A percentile compares a stretch with the other conserved stretches of the same genome.
Evolutionary conservation across 2,113 vertebrate species (phyloP).

Genomic region (Amblyopsis rosae): DNA sequence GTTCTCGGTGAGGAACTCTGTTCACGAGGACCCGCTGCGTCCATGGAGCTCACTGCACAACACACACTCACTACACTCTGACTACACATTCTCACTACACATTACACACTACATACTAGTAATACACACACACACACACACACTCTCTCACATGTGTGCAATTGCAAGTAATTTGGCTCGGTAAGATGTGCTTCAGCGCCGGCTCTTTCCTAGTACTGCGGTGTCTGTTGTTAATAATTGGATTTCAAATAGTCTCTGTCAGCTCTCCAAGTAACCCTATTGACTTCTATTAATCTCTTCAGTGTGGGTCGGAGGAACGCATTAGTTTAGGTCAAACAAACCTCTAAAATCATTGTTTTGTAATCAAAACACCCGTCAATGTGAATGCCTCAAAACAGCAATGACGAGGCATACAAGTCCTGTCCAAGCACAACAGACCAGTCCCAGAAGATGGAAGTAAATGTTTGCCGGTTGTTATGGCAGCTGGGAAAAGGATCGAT

Average conservation of each 20-base stretch:
- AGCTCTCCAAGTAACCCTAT: background rate
- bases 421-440: conserved; percentile 34
- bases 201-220: no score
- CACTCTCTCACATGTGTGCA: conserved; percentile 8
- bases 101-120: background rate
- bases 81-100: background rate
- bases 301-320: background rate
- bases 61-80: background rate
- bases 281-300: background rate
- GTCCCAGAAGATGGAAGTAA: conserved; percentile 44
- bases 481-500: conserved; percentile 25
- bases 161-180: background rate
- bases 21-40: background rate
- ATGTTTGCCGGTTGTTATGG: conserved; percentile 70
- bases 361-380: conserved; percentile 50
- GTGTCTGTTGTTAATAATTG: no score
- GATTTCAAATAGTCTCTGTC: background rate
- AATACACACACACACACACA: background rate
- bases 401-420: conserved; percentile 43
- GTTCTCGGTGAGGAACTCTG: conserved; percentile 87
- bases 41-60: background rate
- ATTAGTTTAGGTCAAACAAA: conserved; percentile 14
- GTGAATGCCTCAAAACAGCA: conserved; percentile 31
- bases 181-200: background rate
- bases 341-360: conserved; percentile 24